These are phyloP conservation scores for Xylocopa sonorina DNA, from an alignment of 1,140 invertebrate species.

Conservation along the genomic window DNA sequence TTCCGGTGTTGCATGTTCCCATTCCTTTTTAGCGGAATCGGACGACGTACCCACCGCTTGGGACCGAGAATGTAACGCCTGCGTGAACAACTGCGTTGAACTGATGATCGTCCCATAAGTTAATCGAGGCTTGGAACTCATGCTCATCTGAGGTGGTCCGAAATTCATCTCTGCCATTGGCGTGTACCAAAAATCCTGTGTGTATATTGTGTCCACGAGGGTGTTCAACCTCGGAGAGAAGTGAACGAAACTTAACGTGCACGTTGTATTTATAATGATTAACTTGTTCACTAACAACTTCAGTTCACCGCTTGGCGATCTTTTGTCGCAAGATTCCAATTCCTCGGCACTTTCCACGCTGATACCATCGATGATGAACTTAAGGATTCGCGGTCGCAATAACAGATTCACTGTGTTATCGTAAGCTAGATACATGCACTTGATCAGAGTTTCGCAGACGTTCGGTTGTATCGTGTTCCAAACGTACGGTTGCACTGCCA, in stretches of 20 bases:
- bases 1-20: conserved; percentile 77
- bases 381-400: conserved; percentile 77
- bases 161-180: conserved; percentile 81
- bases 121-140: conserved; percentile 75
- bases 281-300: conserved; percentile 78
- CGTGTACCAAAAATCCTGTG: conserved; percentile 79
- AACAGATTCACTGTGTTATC: conserved; percentile 80
- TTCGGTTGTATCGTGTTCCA: conserved; percentile 75
- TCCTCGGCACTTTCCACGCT: conserved; percentile 80
- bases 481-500: conserved; percentile 72
- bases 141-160: conserved; percentile 80
- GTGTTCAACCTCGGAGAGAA: conserved; percentile 78
- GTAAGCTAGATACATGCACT: conserved; percentile 80
- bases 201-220: conserved; percentile 78
- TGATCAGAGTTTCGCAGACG: conserved; percentile 77
- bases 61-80: conserved; percentile 74
- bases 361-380: conserved; percentile 81
- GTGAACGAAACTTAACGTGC: conserved; percentile 77
- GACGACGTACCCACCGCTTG: conserved; percentile 23
- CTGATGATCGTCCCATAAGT: conserved; percentile 81
- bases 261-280: conserved; percentile 79
- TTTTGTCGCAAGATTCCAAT: conserved; percentile 78
- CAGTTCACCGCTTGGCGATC: conserved; percentile 75
- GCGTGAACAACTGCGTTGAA: conserved; percentile 79
- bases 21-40: conserved; percentile 76